A percentile compares a stretch with the other conserved stretches of the same genome.
phyloP scores from a whole-genome alignment of 2,888 invertebrate genomes.

The Idaea biselata region DNA sequence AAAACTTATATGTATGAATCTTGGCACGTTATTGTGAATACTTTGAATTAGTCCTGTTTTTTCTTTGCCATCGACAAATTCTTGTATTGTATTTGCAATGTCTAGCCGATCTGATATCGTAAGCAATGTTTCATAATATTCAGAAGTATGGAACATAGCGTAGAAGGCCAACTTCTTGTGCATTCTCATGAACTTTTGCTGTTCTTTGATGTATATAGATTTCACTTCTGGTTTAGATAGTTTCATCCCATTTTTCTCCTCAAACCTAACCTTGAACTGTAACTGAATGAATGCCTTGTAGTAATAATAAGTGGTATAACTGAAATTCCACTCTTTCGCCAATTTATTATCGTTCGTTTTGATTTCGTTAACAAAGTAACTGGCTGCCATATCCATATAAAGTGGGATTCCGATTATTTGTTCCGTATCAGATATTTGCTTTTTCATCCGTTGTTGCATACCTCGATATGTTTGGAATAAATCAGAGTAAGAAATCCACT shows the following conservation, averaged over 20 bases:
- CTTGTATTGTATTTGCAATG: neutral
- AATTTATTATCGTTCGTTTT: neutral
- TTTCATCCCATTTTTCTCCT: neutral
- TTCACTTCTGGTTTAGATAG: neutral
- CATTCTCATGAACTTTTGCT: neutral
- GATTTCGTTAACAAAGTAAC: neutral
- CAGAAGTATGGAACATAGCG: neutral
- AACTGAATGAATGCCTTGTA: neutral
- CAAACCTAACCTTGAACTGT: neutral
- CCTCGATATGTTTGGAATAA: neutral
- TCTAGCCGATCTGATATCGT: neutral
- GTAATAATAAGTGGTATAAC: neutral
- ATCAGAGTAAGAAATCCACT: neutral
- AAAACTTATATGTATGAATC: neutral
- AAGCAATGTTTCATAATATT: neutral
- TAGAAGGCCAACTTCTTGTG: slow-evolving; percentile 4
- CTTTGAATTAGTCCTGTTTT: neutral
- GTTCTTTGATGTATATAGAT: neutral
- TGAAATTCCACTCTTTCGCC: neutral
- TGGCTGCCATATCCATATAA: neutral
- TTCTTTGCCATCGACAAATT: neutral
- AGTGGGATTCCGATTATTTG: neutral
- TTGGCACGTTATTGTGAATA: neutral
- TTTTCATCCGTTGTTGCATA: neutral
- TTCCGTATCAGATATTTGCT: neutral